Evolutionary conservation across 2,113 vertebrate species (phyloP).

Genomic region (Apus apus): DNA sequence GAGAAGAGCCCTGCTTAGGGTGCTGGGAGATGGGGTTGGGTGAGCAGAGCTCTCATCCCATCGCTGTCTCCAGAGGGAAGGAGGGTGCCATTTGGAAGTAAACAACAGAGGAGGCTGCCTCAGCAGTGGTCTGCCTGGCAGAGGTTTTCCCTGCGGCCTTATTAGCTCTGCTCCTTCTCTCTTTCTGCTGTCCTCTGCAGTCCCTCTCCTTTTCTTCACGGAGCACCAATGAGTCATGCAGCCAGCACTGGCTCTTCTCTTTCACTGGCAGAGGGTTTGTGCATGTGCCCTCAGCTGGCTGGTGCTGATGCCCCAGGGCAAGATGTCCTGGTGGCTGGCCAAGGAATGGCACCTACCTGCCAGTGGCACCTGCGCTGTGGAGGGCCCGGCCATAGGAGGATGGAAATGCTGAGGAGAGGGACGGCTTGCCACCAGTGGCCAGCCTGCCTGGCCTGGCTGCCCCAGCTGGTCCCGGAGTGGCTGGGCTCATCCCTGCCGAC

Average conservation of each 20-base stretch:
- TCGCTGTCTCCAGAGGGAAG: not conserved
- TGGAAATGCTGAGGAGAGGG: not conserved
- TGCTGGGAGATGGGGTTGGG: not conserved
- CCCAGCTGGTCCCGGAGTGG: not conserved
- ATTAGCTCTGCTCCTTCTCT: not conserved
- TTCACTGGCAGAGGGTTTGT: not conserved
- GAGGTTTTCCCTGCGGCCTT: not conserved
- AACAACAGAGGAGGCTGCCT: not conserved
- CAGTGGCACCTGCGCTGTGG: accelerated
- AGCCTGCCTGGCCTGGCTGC: not conserved
- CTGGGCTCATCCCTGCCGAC: not conserved
- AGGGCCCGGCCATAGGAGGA: not conserved
- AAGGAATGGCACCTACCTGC: not conserved
- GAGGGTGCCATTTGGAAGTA: not conserved
- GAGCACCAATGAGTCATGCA: not conserved
- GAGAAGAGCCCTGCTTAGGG: not conserved
- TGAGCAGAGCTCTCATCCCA: not conserved
- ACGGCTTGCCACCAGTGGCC: not conserved
- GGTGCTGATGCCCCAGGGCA: not conserved
- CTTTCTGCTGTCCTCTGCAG: not conserved
- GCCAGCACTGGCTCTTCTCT: not conserved
- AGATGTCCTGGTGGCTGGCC: not conserved
- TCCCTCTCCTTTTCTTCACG: not conserved
- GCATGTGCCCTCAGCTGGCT: accelerated
- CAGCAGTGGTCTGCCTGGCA: not conserved